phyloP scores from a whole-genome alignment of 2,888 invertebrate genomes.

The Luffia ferchaultella region DNA sequence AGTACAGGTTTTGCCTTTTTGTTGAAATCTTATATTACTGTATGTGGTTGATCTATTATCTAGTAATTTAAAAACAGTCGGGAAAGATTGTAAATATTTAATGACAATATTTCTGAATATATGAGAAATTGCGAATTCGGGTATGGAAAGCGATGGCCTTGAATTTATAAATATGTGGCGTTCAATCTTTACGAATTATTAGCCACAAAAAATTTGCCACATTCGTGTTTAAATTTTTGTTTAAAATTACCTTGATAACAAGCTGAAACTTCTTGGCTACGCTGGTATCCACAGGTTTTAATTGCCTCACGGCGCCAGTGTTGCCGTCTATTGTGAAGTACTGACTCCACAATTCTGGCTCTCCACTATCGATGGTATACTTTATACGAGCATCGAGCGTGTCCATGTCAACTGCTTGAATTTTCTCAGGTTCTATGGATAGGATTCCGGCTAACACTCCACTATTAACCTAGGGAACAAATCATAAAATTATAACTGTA shows the following conservation, averaged over 20 bases:
- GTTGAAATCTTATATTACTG: too few species aligned
- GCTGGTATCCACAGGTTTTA: constrained; percentile 80
- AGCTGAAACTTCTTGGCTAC: constrained; percentile 82
- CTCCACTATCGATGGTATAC: constrained; percentile 84
- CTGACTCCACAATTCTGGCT: constrained; percentile 77
- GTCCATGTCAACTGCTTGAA: constrained; percentile 91
- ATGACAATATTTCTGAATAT: too few species aligned
- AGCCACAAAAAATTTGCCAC: not conserved
- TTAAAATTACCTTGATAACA: constrained; percentile 72
- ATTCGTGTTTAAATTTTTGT: not conserved
- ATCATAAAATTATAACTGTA: constrained; percentile 1
- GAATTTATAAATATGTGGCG: constrained; percentile 10
- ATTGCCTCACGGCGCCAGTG: constrained; percentile 83
- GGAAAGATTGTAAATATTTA: too few species aligned
- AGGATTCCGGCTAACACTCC: constrained; percentile 85
- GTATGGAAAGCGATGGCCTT: too few species aligned
- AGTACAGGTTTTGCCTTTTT: too few species aligned
- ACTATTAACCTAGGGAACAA: constrained; percentile 73
- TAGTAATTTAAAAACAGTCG: too few species aligned
- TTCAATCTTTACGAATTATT: not conserved
- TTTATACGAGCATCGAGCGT: constrained; percentile 84
- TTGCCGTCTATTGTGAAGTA: constrained; percentile 86
- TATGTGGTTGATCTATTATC: too few species aligned
- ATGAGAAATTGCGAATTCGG: too few species aligned
- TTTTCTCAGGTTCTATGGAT: constrained; percentile 84